A percentile compares a stretch with the other conserved stretches of the same genome.
phyloP scores from a whole-genome alignment of 2,888 invertebrate species.

The Tiliacea citrago region DNA sequence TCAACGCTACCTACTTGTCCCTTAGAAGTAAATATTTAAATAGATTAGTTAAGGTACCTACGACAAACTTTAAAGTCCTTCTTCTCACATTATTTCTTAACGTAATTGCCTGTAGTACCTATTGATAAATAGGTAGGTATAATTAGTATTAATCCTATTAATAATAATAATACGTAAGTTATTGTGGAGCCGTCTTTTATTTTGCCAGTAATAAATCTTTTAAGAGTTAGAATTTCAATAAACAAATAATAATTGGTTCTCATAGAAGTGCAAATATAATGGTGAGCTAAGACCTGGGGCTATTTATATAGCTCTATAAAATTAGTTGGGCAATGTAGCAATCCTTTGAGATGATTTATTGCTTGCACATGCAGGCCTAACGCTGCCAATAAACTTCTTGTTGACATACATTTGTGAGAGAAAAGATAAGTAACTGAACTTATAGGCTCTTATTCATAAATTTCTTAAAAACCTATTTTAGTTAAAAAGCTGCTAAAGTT shows the following conservation, averaged over 20 bases:
- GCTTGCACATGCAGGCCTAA: constrained; percentile 44
- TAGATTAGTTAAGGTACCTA: no score
- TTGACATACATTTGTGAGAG: constrained; percentile 49
- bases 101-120: neutral
- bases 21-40: constrained; percentile 1
- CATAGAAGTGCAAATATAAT: constrained; percentile 47
- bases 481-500: no score
- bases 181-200: constrained; percentile 4
- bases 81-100: neutral
- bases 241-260: constrained; percentile 52
- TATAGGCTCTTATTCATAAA: no score
- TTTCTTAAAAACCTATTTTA: no score
- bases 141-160: neutral
- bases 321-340: constrained; percentile 51
- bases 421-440: no score
- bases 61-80: neutral
- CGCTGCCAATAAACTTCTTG: constrained; percentile 52
- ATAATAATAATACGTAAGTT: neutral
- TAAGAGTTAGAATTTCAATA: constrained; percentile 38
- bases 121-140: neutral
- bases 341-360: constrained; percentile 51
- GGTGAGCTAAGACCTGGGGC: constrained; percentile 39
- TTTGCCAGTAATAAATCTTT: constrained; percentile 43
- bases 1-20: neutral
- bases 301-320: constrained; percentile 59